phyloP scores from a whole-genome alignment of 2,797 vertebrate species.

The Varecia variegata region DNA sequence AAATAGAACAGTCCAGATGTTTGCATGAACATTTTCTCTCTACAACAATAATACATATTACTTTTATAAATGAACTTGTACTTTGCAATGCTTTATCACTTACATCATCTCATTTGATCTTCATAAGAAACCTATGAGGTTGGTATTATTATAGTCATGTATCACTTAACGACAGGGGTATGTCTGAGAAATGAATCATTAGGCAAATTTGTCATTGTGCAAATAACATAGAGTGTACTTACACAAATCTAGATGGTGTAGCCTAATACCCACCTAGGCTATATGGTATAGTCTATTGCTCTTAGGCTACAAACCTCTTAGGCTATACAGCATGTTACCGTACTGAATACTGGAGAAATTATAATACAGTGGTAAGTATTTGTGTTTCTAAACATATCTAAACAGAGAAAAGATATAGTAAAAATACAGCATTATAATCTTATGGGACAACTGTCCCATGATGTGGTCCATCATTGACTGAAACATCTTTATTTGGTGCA shows the following conservation, averaged over 20 bases:
- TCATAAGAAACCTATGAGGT: neutral
- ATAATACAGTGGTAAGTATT: neutral
- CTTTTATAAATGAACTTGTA: slow-evolving; percentile 18
- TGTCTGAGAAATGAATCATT: neutral
- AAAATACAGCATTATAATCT: neutral
- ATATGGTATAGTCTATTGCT: neutral
- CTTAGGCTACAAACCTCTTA: neutral
- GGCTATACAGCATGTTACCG: neutral
- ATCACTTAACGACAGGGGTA: neutral
- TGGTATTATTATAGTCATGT: neutral
- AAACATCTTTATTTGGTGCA: neutral
- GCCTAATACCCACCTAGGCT: neutral
- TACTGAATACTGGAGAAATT: neutral
- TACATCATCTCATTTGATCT: neutral
- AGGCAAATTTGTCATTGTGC: neutral
- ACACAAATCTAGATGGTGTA: neutral
- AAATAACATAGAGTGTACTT: neutral
- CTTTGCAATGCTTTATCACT: slow-evolving; percentile 13
- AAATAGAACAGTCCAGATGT: neutral
- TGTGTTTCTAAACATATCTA: neutral
- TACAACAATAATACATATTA: neutral
- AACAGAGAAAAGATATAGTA: neutral
- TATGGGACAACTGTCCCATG: neutral
- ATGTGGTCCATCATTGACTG: neutral
- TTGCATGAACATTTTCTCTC: neutral